Conservation (phyloP, 2,797 vertebrate species). For the Myripristis murdjan region DNA sequence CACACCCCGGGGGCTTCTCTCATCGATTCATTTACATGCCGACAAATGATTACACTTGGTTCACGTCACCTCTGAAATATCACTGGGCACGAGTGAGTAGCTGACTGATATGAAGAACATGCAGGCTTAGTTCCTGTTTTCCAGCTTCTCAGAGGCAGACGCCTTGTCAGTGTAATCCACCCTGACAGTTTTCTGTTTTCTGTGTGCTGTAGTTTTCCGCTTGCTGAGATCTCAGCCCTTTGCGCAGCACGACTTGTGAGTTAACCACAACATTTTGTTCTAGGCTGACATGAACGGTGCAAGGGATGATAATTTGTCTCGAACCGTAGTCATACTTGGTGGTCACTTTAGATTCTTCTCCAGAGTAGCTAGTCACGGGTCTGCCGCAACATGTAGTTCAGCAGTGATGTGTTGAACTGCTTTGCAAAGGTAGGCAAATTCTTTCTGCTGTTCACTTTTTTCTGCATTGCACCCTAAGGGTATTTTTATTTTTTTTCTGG, state of each 20-base stretch:
- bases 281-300: slow-evolving; percentile 63
- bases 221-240: slow-evolving; percentile 72
- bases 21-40: slow-evolving; percentile 64
- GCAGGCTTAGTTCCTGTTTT: slow-evolving; percentile 49
- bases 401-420: not conserved
- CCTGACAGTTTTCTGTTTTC: slow-evolving; percentile 55
- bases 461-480: slow-evolving; percentile 30
- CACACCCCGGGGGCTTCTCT: not conserved
- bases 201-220: slow-evolving; percentile 62
- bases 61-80: slow-evolving; percentile 47
- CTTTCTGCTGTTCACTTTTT: slow-evolving; percentile 11
- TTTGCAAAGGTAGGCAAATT: slow-evolving; percentile 50
- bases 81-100: slow-evolving; percentile 22
- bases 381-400: slow-evolving; percentile 24
- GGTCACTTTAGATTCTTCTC: no score
- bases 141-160: slow-evolving; percentile 38
- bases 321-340: slow-evolving; percentile 62
- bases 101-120: slow-evolving; percentile 56
- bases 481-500: slow-evolving; percentile 23
- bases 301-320: slow-evolving; percentile 58
- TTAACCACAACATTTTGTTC: slow-evolving; percentile 56
- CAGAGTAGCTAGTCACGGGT: slow-evolving; percentile 24
- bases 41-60: slow-evolving; percentile 63
- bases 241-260: slow-evolving; percentile 60
- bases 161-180: slow-evolving; percentile 69